Conservation (phyloP, 2,888 invertebrate genomes). For the Epistrophe eligans region DNA sequence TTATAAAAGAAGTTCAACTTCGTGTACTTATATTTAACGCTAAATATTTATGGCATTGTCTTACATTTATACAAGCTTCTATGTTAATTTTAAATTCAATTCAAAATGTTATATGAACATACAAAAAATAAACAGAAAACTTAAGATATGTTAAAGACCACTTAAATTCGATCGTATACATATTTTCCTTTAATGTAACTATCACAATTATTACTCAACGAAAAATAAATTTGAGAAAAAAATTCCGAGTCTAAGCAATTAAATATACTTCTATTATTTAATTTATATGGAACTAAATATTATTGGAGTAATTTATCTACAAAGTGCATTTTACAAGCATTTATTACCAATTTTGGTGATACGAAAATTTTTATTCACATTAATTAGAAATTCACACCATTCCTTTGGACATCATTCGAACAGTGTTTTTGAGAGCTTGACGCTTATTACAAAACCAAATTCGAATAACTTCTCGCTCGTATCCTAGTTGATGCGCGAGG, state of each 20-base stretch:
- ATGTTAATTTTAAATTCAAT: background rate
- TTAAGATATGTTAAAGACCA: conserved; percentile 34
- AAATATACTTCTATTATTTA: conserved; percentile 28
- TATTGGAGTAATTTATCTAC: conserved; percentile 46
- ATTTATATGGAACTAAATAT: conserved; percentile 48
- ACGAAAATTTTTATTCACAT: background rate
- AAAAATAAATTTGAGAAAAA: conserved; percentile 21
- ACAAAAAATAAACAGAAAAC: background rate
- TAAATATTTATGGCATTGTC: conserved; percentile 34
- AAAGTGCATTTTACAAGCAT: conserved; percentile 29
- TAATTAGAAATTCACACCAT: conserved; percentile 87
- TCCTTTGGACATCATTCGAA: conserved; percentile 96
- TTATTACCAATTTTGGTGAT: conserved; percentile 18
- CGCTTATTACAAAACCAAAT: conserved; percentile 99
- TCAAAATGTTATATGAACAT: background rate
- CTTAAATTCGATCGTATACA: conserved; percentile 70
- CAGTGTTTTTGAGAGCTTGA: conserved; percentile 98
- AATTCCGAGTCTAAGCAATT: conserved; percentile 22
- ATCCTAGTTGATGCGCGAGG: conserved; percentile 96
- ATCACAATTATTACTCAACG: conserved; percentile 64
- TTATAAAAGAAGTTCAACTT: conserved; percentile 14
- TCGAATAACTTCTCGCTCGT: conserved; percentile 98
- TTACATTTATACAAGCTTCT: conserved; percentile 10
- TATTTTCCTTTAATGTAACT: conserved; percentile 55
- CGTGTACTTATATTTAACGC: background rate